Conservation (phyloP, 2,888 invertebrate genomes). For the Drosophila mulleri region DNA sequence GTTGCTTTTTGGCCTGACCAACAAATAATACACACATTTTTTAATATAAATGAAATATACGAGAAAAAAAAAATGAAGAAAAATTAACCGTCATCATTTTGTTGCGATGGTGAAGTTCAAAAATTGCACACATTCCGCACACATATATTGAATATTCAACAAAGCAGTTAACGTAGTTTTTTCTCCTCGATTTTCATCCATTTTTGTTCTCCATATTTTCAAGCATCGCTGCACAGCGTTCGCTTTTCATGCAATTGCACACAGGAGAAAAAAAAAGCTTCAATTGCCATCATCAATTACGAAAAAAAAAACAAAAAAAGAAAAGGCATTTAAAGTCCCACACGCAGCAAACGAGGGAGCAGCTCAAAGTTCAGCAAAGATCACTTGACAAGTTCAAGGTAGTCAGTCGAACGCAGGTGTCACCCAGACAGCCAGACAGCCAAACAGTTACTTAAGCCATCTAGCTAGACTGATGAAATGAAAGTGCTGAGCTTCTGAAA, state of each 20-base stretch:
- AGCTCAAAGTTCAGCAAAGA: constrained; percentile 23
- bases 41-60: background rate
- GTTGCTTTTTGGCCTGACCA: constrained; percentile 56
- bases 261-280: constrained; percentile 43
- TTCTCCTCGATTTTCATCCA: background rate
- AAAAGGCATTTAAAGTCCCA: constrained; percentile 20
- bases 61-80: background rate
- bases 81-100: constrained; percentile 48
- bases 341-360: constrained; percentile 19
- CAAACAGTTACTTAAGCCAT: background rate
- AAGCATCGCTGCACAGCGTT: constrained; percentile 65
- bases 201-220: constrained; percentile 42
- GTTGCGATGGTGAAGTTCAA: constrained; percentile 59
- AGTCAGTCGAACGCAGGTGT: constrained; percentile 5
- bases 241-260: constrained; percentile 58
- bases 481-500: constrained; percentile 1
- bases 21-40: constrained; percentile 21
- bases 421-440: constrained; percentile 5
- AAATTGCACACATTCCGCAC: constrained; percentile 54
- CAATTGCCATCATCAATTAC: constrained; percentile 56
- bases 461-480: background rate
- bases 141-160: constrained; percentile 40
- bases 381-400: constrained; percentile 40
- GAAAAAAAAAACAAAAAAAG: constrained; percentile 19
- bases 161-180: constrained; percentile 34